Percentiles rank a stretch among this genome's conserved stretches.
These are phyloP conservation scores for Zaprionus africanus DNA, from an alignment of 1,140 invertebrate genomes.

Conservation along the genomic window DNA sequence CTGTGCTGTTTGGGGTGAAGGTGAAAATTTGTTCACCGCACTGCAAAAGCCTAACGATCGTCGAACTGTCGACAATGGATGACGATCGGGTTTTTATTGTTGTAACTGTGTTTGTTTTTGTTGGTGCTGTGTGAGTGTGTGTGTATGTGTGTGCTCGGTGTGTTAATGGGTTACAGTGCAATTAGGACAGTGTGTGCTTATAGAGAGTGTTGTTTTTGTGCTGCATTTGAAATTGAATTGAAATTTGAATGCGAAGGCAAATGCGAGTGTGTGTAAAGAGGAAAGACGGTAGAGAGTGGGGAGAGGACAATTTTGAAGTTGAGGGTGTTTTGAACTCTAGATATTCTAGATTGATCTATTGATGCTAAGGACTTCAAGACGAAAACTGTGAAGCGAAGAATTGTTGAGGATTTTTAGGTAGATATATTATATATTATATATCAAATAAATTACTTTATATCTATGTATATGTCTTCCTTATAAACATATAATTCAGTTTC, in stretches of 20 bases:
- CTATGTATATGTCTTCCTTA: neutral
- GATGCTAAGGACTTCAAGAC: neutral
- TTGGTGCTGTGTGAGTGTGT: slow-evolving; percentile 22
- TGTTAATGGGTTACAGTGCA: slow-evolving; percentile 80
- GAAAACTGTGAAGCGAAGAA: no score
- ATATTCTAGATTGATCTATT: neutral
- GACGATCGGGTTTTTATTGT: slow-evolving; percentile 37
- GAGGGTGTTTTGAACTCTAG: neutral
- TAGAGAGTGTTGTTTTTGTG: slow-evolving; percentile 11
- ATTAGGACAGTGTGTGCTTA: slow-evolving; percentile 69
- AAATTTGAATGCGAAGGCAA: slow-evolving; percentile 7
- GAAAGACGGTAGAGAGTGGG: neutral
- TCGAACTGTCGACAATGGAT: slow-evolving; percentile 52
- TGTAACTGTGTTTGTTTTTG: slow-evolving; percentile 31
- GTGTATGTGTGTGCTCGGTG: slow-evolving; percentile 35
- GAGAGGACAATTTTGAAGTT: neutral
- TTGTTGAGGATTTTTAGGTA: no score
- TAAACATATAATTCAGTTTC: neutral
- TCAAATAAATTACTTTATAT: no score
- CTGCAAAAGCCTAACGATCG: slow-evolving; percentile 41
- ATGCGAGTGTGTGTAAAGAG: slow-evolving; percentile 7
- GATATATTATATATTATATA: no score
- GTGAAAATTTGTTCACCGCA: slow-evolving; percentile 69
- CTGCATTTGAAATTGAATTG: slow-evolving; percentile 30
- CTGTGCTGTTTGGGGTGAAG: slow-evolving; percentile 63